These are phyloP conservation scores for zebrafish (Danio rerio) DNA, from an alignment of 2,113 vertebrate genomes.

Conservation along the genomic window GRCz12tu NC_133179.1:8989001-8989500, in stretches of 20 bases:
- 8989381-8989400: conserved; percentile 11
- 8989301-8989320: not conserved
- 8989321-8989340: not conserved
- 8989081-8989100: conserved; percentile 11
- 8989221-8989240: conserved; percentile 20
- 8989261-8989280: conserved; percentile 14
- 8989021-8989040: conserved; percentile 26
- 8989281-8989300: conserved; percentile 13
- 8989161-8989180: not conserved
- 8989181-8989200: conserved; percentile 7
- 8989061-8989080: conserved; percentile 12
- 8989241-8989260: not conserved
- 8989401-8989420: conserved; percentile 43
- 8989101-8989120: conserved; percentile 14
- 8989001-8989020: conserved; percentile 32
- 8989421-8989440: conserved; percentile 41
- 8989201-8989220: conserved; percentile 18
- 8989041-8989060: conserved; percentile 34
- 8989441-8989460: conserved; percentile 32
- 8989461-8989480: not conserved
- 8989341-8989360: not conserved
- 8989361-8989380: not conserved
- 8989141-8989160: not conserved
- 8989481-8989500: not conserved
- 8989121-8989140: conserved; percentile 6